phyloP scores from a whole-genome alignment of 2,797 vertebrate species.

The Decapterus maruadsi region DNA sequence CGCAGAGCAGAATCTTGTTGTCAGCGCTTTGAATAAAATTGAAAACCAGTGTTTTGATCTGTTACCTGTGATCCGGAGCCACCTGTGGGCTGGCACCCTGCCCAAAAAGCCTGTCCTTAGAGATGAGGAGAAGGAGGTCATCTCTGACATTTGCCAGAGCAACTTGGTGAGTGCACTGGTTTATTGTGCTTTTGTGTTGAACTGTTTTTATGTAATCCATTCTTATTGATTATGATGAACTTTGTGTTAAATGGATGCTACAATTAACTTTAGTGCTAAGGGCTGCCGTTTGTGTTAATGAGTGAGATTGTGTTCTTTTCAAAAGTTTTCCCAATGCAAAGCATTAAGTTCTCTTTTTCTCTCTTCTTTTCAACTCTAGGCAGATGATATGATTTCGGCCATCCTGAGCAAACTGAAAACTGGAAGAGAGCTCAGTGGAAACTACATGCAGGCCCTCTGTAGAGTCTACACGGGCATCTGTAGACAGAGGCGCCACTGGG shows the following conservation, averaged over 20 bases:
- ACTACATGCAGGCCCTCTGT: constrained; percentile 89
- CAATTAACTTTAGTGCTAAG: not conserved
- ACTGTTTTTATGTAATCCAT: not conserved
- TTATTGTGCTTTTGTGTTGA: not conserved
- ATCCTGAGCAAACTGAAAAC: constrained; percentile 89
- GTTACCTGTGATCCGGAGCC: constrained; percentile 91
- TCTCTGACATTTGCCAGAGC: constrained; percentile 87
- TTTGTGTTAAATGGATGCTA: not conserved
- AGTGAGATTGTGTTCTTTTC: not conserved
- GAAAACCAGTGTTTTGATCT: constrained; percentile 90
- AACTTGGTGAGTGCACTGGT: constrained; percentile 83
- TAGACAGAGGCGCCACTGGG: constrained; percentile 88
- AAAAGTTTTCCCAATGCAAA: not conserved
- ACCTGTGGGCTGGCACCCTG: constrained; percentile 88
- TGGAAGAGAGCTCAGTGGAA: constrained; percentile 71
- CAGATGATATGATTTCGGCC: constrained; percentile 85
- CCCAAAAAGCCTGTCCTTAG: constrained; percentile 91
- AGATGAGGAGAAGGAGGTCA: constrained; percentile 93
- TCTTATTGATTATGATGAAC: not conserved
- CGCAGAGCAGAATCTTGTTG: constrained; percentile 33
- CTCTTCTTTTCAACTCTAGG: constrained; percentile 76
- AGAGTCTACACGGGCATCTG: constrained; percentile 93
- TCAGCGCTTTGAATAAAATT: constrained; percentile 82
- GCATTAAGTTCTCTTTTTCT: not conserved
- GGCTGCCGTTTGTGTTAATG: not conserved